Evolutionary conservation across 2,888 invertebrate species (phyloP).

Genomic region (Syritta pipiens): DNA sequence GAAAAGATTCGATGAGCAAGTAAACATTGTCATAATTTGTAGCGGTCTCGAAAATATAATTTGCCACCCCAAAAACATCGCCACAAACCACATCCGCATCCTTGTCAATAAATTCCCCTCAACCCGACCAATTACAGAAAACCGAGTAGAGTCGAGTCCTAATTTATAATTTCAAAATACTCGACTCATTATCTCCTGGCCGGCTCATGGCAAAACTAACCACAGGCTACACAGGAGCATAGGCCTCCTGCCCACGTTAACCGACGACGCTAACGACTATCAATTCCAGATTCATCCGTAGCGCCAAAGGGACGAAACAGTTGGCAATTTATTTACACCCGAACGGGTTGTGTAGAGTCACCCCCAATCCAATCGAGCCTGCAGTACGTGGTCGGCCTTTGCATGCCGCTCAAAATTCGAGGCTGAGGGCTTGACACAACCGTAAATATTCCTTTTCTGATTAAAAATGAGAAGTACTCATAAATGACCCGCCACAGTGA

Average conservation of each 20-base stretch:
- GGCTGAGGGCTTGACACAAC: neutral
- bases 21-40: slow-evolving; percentile 35
- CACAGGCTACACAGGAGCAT: slow-evolving; percentile 10
- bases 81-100: slow-evolving; percentile 26
- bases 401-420: neutral
- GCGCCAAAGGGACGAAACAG: neutral
- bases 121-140: neutral
- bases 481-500: slow-evolving; percentile 22
- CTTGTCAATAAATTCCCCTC: slow-evolving; percentile 30
- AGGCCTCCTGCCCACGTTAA: neutral
- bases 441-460: slow-evolving; percentile 4
- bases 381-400: neutral
- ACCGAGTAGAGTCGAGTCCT: slow-evolving; percentile 9
- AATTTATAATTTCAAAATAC: slow-evolving; percentile 44
- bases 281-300: slow-evolving; percentile 20
- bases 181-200: slow-evolving; percentile 42
- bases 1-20: neutral
- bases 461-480: slow-evolving; percentile 25
- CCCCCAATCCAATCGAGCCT: too few species aligned
- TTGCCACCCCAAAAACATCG: neutral
- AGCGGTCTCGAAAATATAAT: slow-evolving; percentile 34
- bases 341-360: too few species aligned
- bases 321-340: slow-evolving; percentile 32
- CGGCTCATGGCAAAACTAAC: slow-evolving; percentile 28
- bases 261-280: neutral